phyloP scores from a whole-genome alignment of 2,888 invertebrate genomes.

The Chrysolina oricalcia region DNA sequence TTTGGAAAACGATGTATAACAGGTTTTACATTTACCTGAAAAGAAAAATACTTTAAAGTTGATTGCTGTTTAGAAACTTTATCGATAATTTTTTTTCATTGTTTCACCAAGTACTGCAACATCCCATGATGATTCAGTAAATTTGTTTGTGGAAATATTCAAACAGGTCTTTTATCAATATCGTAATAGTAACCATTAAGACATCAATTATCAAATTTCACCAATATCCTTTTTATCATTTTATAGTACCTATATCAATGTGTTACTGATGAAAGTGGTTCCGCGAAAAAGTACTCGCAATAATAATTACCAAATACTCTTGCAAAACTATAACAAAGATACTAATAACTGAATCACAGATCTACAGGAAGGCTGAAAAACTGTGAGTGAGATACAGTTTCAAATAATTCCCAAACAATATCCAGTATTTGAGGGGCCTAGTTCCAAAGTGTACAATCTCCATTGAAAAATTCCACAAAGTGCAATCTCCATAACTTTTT shows the following conservation, averaged over 20 bases:
- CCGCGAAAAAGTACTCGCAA: background rate
- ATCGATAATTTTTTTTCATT: background rate
- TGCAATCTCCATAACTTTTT: no score
- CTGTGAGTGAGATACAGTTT: background rate
- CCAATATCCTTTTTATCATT: slow-evolving; percentile 3
- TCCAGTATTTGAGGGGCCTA: no score
- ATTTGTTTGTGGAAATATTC: background rate
- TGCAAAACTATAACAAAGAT: background rate
- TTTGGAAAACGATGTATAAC: no score
- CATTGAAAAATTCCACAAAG: no score
- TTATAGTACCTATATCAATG: background rate
- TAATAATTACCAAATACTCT: background rate
- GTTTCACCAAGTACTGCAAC: background rate
- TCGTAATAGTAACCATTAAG: background rate
- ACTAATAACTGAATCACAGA: background rate
- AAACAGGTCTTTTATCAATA: background rate
- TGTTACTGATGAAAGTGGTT: background rate
- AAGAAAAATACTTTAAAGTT: no score
- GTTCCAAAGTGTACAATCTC: no score
- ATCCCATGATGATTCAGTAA: background rate
- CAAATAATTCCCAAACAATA: no score
- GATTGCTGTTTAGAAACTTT: no score
- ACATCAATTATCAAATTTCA: background rate
- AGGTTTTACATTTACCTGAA: no score
- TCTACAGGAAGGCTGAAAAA: background rate